Conservation (phyloP, 2,797 vertebrate species). For the Dermochelys coriacea region DNA sequence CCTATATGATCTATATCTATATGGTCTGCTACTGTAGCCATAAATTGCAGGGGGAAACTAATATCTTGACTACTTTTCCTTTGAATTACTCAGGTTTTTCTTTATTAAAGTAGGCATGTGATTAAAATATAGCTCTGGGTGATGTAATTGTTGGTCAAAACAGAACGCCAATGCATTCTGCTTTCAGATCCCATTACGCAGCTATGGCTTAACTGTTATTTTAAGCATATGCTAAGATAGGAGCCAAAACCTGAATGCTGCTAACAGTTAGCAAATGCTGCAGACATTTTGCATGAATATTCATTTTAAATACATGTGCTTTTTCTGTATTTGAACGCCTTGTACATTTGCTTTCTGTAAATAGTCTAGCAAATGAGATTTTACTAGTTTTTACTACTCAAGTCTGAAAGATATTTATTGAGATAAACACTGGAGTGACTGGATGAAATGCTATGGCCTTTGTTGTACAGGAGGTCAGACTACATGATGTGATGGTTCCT, state of each 20-base stretch:
- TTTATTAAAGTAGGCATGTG: not conserved
- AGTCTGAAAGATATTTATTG: not conserved
- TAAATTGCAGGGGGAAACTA: not conserved
- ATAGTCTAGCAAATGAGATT: not conserved
- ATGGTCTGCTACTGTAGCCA: not conserved
- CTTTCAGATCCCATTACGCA: not conserved
- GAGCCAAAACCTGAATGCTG: not conserved
- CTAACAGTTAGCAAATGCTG: not conserved
- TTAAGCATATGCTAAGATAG: not conserved
- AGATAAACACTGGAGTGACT: not conserved
- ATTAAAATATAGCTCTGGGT: not conserved
- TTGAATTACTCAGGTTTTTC: not conserved
- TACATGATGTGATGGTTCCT: not conserved
- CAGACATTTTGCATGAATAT: not conserved
- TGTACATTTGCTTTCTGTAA: not conserved
- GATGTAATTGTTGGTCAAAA: not conserved
- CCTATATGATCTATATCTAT: too few relatives aligned
- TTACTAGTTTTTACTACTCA: not conserved
- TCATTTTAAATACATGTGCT: not conserved
- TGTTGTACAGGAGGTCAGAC: not conserved
- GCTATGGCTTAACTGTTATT: fast-evolving
- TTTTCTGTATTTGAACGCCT: not conserved
- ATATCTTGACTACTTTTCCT: not conserved
- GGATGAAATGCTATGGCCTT: not conserved
- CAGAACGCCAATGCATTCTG: not conserved